phyloP scores from a whole-genome alignment of 2,113 vertebrate species.

The Odobenus rosmarus region DNA sequence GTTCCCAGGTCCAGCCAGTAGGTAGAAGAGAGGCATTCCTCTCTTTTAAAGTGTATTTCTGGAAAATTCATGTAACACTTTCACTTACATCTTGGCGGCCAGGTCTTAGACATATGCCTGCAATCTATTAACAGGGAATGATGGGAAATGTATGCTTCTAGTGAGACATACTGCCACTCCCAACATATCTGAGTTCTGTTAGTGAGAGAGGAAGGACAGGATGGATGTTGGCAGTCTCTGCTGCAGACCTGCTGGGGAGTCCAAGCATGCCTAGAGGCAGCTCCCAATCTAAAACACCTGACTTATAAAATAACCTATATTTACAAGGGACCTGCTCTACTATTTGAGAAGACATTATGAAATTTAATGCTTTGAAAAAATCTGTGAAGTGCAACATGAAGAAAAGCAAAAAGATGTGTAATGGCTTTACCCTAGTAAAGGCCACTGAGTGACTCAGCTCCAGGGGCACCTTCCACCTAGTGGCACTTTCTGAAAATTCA shows the following conservation, averaged over 20 bases:
- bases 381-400: background rate
- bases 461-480: background rate
- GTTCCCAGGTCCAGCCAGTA: background rate
- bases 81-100: background rate
- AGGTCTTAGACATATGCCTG: background rate
- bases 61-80: background rate
- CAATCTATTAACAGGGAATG: background rate
- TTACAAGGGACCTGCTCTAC: background rate
- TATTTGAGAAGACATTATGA: background rate
- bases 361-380: constrained; percentile 1
- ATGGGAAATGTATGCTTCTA: background rate
- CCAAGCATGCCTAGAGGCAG: background rate
- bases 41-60: background rate
- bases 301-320: background rate
- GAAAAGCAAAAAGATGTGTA: background rate
- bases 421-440: background rate
- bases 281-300: background rate
- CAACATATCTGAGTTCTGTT: background rate
- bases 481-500: background rate
- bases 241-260: background rate
- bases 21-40: background rate
- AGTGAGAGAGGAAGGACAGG: background rate
- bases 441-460: background rate
- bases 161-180: background rate
- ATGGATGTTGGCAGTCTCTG: background rate